Evolutionary conservation across 2,113 vertebrate genomes (phyloP).

Genomic region (Petromus typicus): DNA sequence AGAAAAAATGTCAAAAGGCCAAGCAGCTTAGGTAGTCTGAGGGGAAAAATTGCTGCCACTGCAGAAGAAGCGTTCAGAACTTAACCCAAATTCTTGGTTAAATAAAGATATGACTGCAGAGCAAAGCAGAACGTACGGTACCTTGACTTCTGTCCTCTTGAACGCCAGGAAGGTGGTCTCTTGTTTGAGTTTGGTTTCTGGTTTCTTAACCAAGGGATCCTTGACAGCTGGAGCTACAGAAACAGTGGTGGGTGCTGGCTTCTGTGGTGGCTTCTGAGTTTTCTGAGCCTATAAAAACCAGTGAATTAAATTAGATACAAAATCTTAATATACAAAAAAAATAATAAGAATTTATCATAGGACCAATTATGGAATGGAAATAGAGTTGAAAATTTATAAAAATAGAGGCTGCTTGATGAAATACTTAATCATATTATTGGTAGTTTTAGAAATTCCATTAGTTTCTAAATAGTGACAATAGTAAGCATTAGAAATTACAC

Average conservation of each 20-base stretch:
- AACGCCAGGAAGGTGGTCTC: slow-evolving; percentile 97
- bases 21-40: background rate
- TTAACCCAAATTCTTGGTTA: background rate
- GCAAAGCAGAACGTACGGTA: slow-evolving; percentile 74
- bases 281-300: slow-evolving; percentile 92
- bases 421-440: slow-evolving; percentile 19
- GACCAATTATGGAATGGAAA: background rate
- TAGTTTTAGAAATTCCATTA: slow-evolving; percentile 19
- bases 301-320: background rate
- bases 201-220: slow-evolving; percentile 95
- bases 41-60: background rate
- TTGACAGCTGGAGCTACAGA: slow-evolving; percentile 93
- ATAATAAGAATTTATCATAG: slow-evolving; percentile 7
- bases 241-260: slow-evolving; percentile 92
- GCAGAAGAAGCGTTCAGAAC: background rate
- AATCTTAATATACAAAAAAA: background rate
- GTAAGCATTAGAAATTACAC: slow-evolving; percentile 14
- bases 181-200: slow-evolving; percentile 94
- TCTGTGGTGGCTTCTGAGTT: slow-evolving; percentile 96
- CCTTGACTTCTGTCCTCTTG: slow-evolving; percentile 98
- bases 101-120: background rate
- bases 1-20: background rate
- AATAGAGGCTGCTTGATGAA: background rate
- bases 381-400: background rate
- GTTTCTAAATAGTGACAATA: slow-evolving; percentile 54